Base-by-base conservation (phyloP, 53 echinoderm and acorn worm genomes). In the Paracentrotus lividus region DNA sequence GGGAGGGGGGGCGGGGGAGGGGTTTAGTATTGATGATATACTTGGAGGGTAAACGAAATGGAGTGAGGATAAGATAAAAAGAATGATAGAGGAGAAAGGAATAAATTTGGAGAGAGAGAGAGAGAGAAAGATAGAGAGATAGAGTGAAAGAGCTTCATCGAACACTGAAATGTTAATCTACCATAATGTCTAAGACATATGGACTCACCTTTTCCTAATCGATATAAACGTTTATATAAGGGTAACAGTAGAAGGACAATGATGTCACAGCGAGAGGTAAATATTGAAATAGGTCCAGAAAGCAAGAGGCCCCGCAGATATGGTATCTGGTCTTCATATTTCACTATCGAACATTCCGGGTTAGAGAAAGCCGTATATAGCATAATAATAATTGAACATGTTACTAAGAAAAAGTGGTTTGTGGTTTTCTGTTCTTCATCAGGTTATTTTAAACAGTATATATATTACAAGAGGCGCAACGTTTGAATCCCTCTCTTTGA, bases 141-240 rank as follows among this genome's bases (percentile, higher is more conserved):
- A 45, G 47, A 47, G 45, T 45, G 45, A 78, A 8, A 43, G 24
- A 0, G 38, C n/a, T n/a, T n/a, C n/a, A 86, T 42, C 5, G 36
- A 34, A 56, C 57, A 87, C 23, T 56, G 87, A 55, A 87, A 34
- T n/a, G 55, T 34, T 56, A 54, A 87, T 87, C 34, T 57, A 32
- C 57, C 33, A 7, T 54, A 20, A 87, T 87, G 58, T 56, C 87
- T 40, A 56, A 21, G 33, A 57, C 87, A 55, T 87, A 87, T 87
- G 87, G 87, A 87, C 87, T 87, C 87, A 87, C 87, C 87, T 87
- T 87, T 87, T 54, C 47, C 57, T 38, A 57, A 87, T 87, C 87
- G 87, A 87, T 87, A 54, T 34, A 38, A 57, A 34, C 57, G 87
- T 87, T 87, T 87, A 57, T 33, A 87, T 87, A 87, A 4, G 56